These are phyloP conservation scores for Apamea sordens DNA, from an alignment of 2,888 invertebrate genomes.

Conservation along the genomic window DNA sequence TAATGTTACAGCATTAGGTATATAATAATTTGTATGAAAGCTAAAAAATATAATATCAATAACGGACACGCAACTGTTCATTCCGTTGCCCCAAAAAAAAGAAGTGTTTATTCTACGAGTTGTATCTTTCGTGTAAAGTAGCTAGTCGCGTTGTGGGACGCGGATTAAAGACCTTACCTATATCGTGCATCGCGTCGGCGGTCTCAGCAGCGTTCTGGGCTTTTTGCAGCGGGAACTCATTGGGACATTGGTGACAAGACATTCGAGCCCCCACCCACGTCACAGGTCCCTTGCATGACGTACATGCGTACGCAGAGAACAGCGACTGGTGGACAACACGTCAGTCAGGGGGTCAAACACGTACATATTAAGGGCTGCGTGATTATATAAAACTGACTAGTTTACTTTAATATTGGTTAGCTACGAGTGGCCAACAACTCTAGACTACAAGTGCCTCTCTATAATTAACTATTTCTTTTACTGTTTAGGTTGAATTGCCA, in stretches of 20 bases:
- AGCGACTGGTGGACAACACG: constrained; percentile 71
- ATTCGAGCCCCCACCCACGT: constrained; percentile 70
- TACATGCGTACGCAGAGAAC: constrained; percentile 85
- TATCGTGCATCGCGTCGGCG: constrained; percentile 71
- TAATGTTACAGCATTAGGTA: constrained; percentile 29
- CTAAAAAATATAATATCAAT: constrained; percentile 22
- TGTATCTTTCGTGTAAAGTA: neutral
- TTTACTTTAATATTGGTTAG: constrained; percentile 6
- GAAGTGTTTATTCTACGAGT: neutral
- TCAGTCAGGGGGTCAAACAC: constrained; percentile 33
- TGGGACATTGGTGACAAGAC: constrained; percentile 80
- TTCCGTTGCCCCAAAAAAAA: constrained; percentile 2
- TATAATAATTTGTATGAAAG: constrained; percentile 5
- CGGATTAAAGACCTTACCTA: constrained; percentile 34
- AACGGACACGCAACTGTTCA: constrained; percentile 5
- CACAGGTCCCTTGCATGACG: constrained; percentile 84
- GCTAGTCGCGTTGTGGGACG: neutral
- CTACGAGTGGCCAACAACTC: constrained; percentile 20
- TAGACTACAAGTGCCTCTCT: constrained; percentile 42
- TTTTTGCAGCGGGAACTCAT: constrained; percentile 70
- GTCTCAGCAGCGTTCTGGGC: constrained; percentile 51
- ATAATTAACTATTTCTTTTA: neutral
- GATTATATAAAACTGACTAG: constrained; percentile 8
- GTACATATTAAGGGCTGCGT: neutral
- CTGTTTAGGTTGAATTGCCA: constrained; percentile 5